Base-by-base conservation (phyloP, 1,140 invertebrate species). In the Halictus rubicundus region DNA sequence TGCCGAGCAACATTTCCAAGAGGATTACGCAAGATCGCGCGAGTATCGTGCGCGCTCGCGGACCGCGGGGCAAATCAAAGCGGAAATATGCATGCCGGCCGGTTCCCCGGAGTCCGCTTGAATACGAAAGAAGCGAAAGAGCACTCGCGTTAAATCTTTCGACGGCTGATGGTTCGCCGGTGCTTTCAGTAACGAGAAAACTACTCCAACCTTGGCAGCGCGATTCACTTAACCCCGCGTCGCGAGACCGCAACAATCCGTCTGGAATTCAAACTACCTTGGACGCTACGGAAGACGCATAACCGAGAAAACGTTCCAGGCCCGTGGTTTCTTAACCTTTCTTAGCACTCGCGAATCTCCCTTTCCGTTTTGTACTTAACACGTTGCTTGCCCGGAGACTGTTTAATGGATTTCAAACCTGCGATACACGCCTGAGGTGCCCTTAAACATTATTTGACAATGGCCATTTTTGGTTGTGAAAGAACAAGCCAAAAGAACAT, bases 61-160 rank as follows among this genome's bases (percentile, higher is more conserved):
- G 32, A 23, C 14, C 59, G 14, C n/a, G 25, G 19, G 8, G n/a
- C 25, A 46, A 42, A 42, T 76, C 52, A 23, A 69, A 69, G 54
- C 5, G 46, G 52, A 60, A 59, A 76, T 60, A 76, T 68, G 59
- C 73, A 42, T 75, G 49, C 8, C 46, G 49, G 23, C 21, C 27
- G 72, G n/a, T 54, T 54, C 61, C 32, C 19, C 27, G 14, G 49
- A 52, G 49, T 39, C 14, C 42, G 19, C 37, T 49, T 75, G 83
- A 81, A 85, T 84, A 81, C 76, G 68, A 79, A 84, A 75, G 37
- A 76, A 75, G 70, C 52, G 46, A 74, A 73, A 84, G 77, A 61
- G 52, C 63, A 65, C 42, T 78, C 52, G 69, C 52, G 75, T 76
- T 82, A 79, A 84, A 83, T 83, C 82, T 71, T 39, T 66, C 60